Conservation (phyloP, 2,113 vertebrate genomes). For the Anolis sagrei region DNA sequence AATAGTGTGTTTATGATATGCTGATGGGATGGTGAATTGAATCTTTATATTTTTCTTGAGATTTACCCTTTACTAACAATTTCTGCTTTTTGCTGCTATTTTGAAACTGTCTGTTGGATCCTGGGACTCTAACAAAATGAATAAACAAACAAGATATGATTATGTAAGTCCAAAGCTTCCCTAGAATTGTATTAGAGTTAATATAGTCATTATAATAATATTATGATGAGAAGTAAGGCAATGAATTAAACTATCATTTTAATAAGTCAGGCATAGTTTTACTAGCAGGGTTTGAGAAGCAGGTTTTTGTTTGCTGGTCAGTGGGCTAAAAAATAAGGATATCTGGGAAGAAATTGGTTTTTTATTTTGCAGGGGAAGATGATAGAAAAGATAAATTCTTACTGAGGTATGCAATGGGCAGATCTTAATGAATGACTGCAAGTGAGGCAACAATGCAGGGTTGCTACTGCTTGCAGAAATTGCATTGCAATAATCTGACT, state of each 20-base stretch:
- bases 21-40: too few relatives aligned
- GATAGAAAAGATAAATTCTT: not conserved
- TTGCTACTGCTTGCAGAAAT: too few relatives aligned
- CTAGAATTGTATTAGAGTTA: not conserved
- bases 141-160: not conserved
- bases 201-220: too few relatives aligned
- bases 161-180: not conserved
- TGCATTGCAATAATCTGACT: too few relatives aligned
- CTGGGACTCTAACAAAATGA: not conserved
- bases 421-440: too few relatives aligned
- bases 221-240: not conserved
- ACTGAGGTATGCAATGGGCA: not conserved
- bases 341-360: not conserved
- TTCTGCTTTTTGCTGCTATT: not conserved
- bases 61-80: not conserved
- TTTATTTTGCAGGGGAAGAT: not conserved
- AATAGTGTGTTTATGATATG: too few relatives aligned
- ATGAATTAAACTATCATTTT: not conserved
- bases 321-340: not conserved
- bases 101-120: not conserved
- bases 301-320: constrained; percentile 5
- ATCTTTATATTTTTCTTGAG: not conserved
- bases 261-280: not conserved
- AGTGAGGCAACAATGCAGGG: too few relatives aligned
- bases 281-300: not conserved